Conservation (phyloP, 2,113 vertebrate species). For the Nycticebus coucang region DNA sequence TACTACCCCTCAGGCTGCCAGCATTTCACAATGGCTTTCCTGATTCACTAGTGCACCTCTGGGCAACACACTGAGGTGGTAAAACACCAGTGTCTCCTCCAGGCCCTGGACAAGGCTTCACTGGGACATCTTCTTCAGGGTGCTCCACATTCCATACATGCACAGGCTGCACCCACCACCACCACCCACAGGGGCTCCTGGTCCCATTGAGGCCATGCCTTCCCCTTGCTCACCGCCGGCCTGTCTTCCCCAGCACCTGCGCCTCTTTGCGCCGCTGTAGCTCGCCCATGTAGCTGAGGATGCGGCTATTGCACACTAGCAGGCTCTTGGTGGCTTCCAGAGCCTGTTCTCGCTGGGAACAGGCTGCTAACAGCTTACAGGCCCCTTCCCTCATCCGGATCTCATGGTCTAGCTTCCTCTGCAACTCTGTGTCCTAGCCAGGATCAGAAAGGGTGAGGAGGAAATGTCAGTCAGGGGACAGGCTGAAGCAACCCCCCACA, state of each 20-base stretch:
- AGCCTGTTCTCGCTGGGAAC: constrained; percentile 93
- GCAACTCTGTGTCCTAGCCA: constrained; percentile 93
- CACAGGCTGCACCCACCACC: background rate
- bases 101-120: background rate
- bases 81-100: background rate
- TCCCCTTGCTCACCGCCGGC: constrained; percentile 85
- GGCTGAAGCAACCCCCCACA: background rate
- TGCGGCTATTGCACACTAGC: constrained; percentile 92
- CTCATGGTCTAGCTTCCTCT: constrained; percentile 96
- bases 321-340: constrained; percentile 95
- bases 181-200: background rate
- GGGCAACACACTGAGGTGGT: background rate
- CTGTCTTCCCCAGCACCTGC: constrained; percentile 91
- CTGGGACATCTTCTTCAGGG: background rate
- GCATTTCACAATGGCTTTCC: background rate
- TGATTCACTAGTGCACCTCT: background rate
- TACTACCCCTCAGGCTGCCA: background rate
- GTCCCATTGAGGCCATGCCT: background rate
- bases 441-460: background rate
- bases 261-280: constrained; percentile 95
- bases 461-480: background rate
- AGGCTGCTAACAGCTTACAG: constrained; percentile 93
- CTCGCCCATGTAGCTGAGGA: constrained; percentile 95
- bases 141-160: background rate
- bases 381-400: constrained; percentile 95